phyloP scores from a whole-genome alignment of 2,888 invertebrate species.

The Ditylenchus weischeri region DNA sequence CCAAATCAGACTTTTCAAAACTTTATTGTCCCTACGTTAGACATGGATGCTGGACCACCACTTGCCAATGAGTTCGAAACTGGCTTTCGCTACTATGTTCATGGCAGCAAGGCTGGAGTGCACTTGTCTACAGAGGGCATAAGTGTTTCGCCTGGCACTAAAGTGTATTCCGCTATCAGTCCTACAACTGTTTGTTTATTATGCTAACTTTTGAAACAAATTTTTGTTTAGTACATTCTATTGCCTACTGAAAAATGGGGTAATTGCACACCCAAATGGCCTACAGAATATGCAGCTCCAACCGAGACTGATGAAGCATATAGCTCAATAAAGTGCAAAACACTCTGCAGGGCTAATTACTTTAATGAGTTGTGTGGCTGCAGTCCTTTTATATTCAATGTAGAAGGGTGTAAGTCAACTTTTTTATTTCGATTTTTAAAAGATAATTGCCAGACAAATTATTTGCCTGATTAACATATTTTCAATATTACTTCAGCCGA shows the following conservation, averaged over 20 bases:
- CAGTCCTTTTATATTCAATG: constrained; percentile 34
- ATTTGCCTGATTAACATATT: too few relatives aligned
- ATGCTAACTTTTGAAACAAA: not conserved
- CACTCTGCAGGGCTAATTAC: constrained; percentile 28
- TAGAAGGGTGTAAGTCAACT: constrained; percentile 28
- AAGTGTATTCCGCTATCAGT: constrained; percentile 46
- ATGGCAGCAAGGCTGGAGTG: constrained; percentile 43
- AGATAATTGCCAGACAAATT: too few relatives aligned
- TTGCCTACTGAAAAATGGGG: constrained; percentile 30
- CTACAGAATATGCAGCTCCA: constrained; percentile 16
- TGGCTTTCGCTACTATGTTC: constrained; percentile 53
- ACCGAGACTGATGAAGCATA: constrained; percentile 18
- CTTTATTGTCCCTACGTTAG: not conserved
- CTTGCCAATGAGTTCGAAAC: constrained; percentile 44
- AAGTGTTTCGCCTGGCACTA: constrained; percentile 48
- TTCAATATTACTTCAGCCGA: too few relatives aligned
- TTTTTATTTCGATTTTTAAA: not conserved
- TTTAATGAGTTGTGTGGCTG: constrained; percentile 33
- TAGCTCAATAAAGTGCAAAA: constrained; percentile 31
- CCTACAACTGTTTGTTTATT: constrained; percentile 28
- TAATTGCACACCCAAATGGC: constrained; percentile 31
- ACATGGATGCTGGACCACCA: constrained; percentile 1
- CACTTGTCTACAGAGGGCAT: constrained; percentile 51
- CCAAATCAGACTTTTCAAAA: constrained; percentile 13
- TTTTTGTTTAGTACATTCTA: constrained; percentile 32